phyloP scores from a whole-genome alignment of 2,888 invertebrate genomes.

The Limenitis camilla region DNA sequence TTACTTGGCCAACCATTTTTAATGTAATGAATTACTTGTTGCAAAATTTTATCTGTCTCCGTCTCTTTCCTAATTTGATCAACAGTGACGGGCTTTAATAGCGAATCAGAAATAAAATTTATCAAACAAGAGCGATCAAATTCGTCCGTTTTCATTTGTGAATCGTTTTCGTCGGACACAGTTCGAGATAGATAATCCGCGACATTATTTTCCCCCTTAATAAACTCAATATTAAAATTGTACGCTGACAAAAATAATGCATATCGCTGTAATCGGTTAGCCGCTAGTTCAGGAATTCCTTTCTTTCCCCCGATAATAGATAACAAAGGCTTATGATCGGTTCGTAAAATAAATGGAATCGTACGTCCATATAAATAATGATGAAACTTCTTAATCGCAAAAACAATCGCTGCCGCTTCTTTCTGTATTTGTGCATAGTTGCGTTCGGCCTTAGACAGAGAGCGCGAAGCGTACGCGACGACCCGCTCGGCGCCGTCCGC shows the following conservation, averaged over 20 bases:
- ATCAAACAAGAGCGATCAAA: not conserved
- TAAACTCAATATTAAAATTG: slow-evolving; percentile 1
- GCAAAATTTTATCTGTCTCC: not conserved
- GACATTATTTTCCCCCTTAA: slow-evolving; percentile 6
- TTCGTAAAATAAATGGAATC: too few species aligned
- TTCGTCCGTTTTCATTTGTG: not conserved
- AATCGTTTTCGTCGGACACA: not conserved
- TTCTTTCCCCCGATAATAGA: slow-evolving; percentile 18
- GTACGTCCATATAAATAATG: not conserved
- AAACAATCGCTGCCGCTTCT: not conserved
- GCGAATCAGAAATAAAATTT: not conserved
- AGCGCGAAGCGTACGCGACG: not conserved
- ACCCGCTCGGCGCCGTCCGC: slow-evolving; percentile 17
- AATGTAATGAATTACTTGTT: too few species aligned
- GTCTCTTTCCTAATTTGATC: not conserved
- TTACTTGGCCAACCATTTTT: too few species aligned
- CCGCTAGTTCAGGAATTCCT: slow-evolving; percentile 17
- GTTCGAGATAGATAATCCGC: slow-evolving; percentile 1
- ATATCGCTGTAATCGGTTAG: slow-evolving; percentile 18
- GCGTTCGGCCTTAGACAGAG: not conserved
- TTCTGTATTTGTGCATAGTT: not conserved
- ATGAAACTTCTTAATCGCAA: not conserved
- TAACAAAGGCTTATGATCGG: too few species aligned
- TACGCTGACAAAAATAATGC: slow-evolving; percentile 13
- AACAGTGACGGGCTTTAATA: too few species aligned